phyloP scores from a whole-genome alignment of 1,140 invertebrate genomes.

The Heliothis subflexa region DNA sequence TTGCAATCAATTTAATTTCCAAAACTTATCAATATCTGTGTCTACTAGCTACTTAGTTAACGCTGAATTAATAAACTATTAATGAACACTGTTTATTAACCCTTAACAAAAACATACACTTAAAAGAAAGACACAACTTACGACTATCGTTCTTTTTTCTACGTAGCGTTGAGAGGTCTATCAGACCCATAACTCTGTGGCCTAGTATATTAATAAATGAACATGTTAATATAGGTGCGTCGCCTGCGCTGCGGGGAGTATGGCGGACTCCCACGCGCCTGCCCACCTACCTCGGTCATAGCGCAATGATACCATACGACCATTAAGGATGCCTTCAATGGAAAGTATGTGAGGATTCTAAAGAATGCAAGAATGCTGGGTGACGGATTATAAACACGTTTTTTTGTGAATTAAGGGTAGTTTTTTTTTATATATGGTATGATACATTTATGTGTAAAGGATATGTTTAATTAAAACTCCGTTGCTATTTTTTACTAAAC shows the following conservation, averaged over 20 bases:
- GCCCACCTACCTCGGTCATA: slow-evolving; percentile 51
- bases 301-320: slow-evolving; percentile 26
- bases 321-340: slow-evolving; percentile 26
- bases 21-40: not conserved
- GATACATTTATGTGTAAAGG: too few relatives aligned
- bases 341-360: slow-evolving; percentile 19
- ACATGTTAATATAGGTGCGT: slow-evolving; percentile 69
- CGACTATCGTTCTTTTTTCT: not conserved
- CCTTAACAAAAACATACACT: too few relatives aligned
- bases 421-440: not conserved
- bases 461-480: too few relatives aligned
- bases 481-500: too few relatives aligned
- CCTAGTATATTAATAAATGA: slow-evolving; percentile 75
- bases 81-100: not conserved
- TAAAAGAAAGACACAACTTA: not conserved
- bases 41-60: too few relatives aligned
- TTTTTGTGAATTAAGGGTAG: not conserved
- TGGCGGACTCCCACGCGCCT: slow-evolving; percentile 65
- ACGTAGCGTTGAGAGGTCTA: slow-evolving; percentile 4
- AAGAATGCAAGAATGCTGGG: slow-evolving; percentile 5
- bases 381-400: not conserved
- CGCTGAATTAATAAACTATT: too few relatives aligned
- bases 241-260: slow-evolving; percentile 60
- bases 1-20: slow-evolving; percentile 4
- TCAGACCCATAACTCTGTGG: slow-evolving; percentile 51